phyloP scores from a whole-genome alignment of 2,888 invertebrate genomes.

The Clusia tigrina region DNA sequence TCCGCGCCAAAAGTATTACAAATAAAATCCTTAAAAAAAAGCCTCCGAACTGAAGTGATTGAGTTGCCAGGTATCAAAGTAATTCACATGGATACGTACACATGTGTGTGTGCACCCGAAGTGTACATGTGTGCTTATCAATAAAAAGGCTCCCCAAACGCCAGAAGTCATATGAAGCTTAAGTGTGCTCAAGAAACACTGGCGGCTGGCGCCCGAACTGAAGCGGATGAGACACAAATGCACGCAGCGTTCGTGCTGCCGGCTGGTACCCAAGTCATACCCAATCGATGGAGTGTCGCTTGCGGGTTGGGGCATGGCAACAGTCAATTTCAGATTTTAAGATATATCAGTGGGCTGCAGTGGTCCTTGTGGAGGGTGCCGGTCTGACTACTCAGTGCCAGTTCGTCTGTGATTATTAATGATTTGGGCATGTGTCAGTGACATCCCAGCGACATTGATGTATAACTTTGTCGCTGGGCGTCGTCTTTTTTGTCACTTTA shows the following conservation, averaged over 20 bases:
- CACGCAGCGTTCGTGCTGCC: too few relatives aligned
- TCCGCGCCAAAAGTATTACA: neutral
- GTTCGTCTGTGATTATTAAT: too few relatives aligned
- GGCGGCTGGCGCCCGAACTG: neutral
- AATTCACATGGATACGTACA: too few relatives aligned
- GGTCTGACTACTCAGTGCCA: too few relatives aligned
- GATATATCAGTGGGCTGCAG: too few relatives aligned
- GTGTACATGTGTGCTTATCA: constrained; percentile 23
- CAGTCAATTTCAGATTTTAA: constrained; percentile 11
- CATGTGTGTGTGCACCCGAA: too few relatives aligned
- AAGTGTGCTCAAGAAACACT: constrained; percentile 45
- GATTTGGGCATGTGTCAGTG: constrained; percentile 17
- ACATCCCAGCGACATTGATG: constrained; percentile 3
- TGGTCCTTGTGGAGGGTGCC: too few relatives aligned
- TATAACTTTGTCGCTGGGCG: constrained; percentile 1
- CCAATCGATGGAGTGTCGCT: neutral
- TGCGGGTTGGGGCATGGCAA: neutral
- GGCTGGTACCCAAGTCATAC: neutral
- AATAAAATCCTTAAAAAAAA: too few relatives aligned
- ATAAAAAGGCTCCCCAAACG: constrained; percentile 49
- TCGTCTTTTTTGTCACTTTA: neutral
- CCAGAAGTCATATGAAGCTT: constrained; percentile 54
- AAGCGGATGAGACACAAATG: neutral
- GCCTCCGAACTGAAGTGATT: too few relatives aligned
- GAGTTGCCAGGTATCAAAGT: constrained; percentile 37